A percentile compares a stretch with the other conserved stretches of the same genome.
phyloP scores from a whole-genome alignment of 2,797 vertebrate species.

The Eurystomus glaucurus region DNA sequence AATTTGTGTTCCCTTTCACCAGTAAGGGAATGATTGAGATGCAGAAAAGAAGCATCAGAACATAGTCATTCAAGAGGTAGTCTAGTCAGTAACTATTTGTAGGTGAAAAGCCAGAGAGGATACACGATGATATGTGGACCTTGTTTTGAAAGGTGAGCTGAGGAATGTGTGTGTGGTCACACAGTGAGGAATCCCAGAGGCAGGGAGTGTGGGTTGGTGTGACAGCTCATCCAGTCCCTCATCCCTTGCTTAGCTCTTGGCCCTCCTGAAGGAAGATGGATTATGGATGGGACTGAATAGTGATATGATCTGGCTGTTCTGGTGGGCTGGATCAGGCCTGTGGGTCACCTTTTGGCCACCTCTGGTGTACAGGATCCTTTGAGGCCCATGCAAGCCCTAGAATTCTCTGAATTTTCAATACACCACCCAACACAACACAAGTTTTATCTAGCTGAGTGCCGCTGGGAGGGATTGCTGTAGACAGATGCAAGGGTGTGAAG shows the following conservation, averaged over 20 bases:
- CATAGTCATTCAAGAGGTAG: neutral
- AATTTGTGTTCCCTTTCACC: neutral
- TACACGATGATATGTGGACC: neutral
- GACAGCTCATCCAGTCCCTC: neutral
- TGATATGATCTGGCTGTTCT: neutral
- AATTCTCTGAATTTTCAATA: neutral
- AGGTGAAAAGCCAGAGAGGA: neutral
- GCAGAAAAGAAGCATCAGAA: neutral
- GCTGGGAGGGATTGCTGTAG: neutral
- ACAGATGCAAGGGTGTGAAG: neutral
- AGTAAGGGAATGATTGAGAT: neutral
- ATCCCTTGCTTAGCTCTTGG: neutral
- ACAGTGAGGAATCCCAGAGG: neutral
- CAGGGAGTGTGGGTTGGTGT: neutral
- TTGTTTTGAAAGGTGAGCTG: neutral
- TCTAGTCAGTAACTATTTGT: neutral
- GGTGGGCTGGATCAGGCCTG: neutral
- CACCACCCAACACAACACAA: neutral
- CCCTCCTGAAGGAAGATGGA: neutral
- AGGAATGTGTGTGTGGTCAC: neutral
- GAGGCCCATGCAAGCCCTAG: neutral
- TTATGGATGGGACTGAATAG: neutral
- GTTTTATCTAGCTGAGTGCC: neutral
- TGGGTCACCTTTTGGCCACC: neutral
- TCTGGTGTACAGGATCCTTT: neutral